phyloP scores from a whole-genome alignment of 2,888 invertebrate species.

The Chrysolina oricalcia region DNA sequence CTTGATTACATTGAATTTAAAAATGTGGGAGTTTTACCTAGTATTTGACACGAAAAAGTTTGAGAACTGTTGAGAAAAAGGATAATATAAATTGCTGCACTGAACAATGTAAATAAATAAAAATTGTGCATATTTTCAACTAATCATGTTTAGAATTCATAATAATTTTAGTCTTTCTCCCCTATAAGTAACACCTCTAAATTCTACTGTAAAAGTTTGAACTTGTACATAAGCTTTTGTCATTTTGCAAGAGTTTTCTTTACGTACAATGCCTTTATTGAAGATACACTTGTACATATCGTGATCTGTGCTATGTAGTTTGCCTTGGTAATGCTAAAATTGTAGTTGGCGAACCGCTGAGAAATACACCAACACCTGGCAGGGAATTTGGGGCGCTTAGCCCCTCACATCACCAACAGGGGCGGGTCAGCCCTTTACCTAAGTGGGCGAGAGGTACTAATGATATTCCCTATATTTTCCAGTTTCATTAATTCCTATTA shows the following conservation, averaged over 20 bases:
- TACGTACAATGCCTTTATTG: slow-evolving; percentile 44
- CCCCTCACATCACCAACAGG: slow-evolving; percentile 70
- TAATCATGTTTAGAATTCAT: too few species aligned
- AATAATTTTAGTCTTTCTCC: too few species aligned
- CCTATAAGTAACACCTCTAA: too few species aligned
- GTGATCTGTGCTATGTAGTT: slow-evolving; percentile 48
- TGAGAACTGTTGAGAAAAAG: too few species aligned
- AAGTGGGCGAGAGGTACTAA: slow-evolving; percentile 76
- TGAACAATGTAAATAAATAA: too few species aligned
- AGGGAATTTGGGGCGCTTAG: slow-evolving; percentile 71
- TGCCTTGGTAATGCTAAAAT: slow-evolving; percentile 58
- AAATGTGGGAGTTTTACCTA: too few species aligned
- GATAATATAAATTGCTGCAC: too few species aligned
- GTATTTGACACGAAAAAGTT: too few species aligned
- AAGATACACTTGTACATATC: slow-evolving; percentile 42
- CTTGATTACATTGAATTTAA: too few species aligned
- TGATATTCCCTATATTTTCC: slow-evolving; percentile 13
- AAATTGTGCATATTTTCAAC: too few species aligned
- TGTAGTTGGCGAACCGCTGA: slow-evolving; percentile 74
- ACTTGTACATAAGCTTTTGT: too few species aligned
- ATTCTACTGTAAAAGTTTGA: too few species aligned
- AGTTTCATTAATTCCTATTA: slow-evolving; percentile 6
- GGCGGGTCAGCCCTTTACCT: slow-evolving; percentile 75
- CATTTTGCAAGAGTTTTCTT: neutral
- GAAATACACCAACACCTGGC: slow-evolving; percentile 73